Conservation (phyloP, 1,140 invertebrate species). For the Leptinotarsa texana region DNA sequence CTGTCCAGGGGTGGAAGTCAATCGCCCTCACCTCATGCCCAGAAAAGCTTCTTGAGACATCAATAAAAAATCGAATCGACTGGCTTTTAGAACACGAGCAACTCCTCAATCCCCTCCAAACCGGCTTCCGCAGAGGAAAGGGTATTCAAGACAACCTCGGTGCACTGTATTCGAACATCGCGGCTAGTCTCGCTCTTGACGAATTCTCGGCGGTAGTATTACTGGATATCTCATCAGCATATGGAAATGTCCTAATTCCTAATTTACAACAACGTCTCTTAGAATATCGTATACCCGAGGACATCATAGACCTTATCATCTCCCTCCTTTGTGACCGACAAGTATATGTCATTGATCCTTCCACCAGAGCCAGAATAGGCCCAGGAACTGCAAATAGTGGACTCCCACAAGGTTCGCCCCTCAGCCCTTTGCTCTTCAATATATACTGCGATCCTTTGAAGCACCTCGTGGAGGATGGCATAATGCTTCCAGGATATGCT, state of each 20-base stretch:
- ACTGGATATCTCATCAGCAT: slow-evolving; percentile 26
- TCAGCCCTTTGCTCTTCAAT: slow-evolving; percentile 25
- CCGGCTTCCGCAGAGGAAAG: slow-evolving; percentile 20
- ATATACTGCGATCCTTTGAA: slow-evolving; percentile 3
- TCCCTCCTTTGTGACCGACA: background rate
- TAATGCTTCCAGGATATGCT: background rate
- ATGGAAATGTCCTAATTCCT: slow-evolving; percentile 7
- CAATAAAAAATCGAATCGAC: slow-evolving; percentile 30
- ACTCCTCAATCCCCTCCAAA: background rate
- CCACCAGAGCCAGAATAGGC: background rate
- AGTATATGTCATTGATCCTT: background rate
- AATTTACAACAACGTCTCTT: slow-evolving; percentile 12
- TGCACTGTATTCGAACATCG: slow-evolving; percentile 2
- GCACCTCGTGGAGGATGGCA: background rate
- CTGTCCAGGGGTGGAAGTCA: background rate
- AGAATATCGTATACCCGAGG: slow-evolving; percentile 5
- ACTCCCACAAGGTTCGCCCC: slow-evolving; percentile 30
- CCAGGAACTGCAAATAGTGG: slow-evolving; percentile 10
- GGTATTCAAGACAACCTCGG: background rate
- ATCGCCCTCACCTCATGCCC: slow-evolving; percentile 12
- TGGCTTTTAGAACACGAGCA: slow-evolving; percentile 12
- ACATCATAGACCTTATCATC: background rate
- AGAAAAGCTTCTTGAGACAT: slow-evolving; percentile 15
- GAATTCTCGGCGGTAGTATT: background rate
- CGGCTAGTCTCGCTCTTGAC: background rate